Conservation (phyloP, 2,113 vertebrate species). For the Rhinoderma darwinii region DNA sequence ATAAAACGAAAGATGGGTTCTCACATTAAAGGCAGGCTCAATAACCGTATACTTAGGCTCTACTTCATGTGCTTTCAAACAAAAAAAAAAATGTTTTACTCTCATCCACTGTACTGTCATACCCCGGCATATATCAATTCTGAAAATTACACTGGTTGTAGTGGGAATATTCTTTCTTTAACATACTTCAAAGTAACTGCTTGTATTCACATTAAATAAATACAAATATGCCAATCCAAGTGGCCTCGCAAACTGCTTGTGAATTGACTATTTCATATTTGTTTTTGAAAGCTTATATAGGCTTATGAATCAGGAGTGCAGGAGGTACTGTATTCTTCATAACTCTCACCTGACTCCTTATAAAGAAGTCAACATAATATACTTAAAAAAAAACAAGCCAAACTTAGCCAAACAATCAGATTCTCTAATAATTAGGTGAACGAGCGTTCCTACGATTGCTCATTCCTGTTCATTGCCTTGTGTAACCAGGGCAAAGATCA, state of each 20-base stretch:
- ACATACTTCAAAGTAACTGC: background rate
- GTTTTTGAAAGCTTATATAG: background rate
- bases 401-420: too few species aligned
- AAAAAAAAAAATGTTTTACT: background rate
- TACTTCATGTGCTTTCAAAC: background rate
- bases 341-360: background rate
- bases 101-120: background rate
- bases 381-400: too few species aligned
- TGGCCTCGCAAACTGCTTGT: conserved; percentile 8
- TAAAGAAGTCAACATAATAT: background rate
- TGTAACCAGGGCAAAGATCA: too few species aligned
- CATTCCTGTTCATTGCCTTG: too few species aligned
- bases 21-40: background rate
- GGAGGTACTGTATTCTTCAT: background rate
- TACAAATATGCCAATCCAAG: conserved; percentile 4
- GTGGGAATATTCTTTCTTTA: conserved; percentile 1
- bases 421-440: too few species aligned
- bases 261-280: background rate
- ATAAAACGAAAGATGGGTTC: background rate
- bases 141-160: background rate
- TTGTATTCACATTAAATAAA: conserved; percentile 14
- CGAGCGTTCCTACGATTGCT: too few species aligned
- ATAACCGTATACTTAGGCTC: background rate
- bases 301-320: background rate
- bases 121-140: background rate